Evolutionary conservation across 2,797 vertebrate species (phyloP), one percentile per base, ranked within the genome.

Genomic region (Typhlichthys subterraneus): DNA sequence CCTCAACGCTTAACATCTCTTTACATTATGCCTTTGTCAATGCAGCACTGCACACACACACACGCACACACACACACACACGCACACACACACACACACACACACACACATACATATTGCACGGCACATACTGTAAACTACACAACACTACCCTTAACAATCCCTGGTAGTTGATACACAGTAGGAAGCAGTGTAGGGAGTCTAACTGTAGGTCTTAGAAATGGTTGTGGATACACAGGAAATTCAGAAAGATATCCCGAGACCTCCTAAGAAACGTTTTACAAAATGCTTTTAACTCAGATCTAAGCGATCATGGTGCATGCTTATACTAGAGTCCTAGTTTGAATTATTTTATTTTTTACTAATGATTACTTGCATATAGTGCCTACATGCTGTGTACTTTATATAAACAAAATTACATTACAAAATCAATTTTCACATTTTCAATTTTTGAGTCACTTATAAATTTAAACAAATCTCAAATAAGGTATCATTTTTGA

Each of bases 1-100:
- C 92, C 88, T 91, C 90, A 89, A 92, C 82, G 86, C 93, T 90
- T 88, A 83, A 93, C 92, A 86, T 80, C 80, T 76, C 65, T 78
- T 79, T 78, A 82, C 74, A 72, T 81, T 72, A 66, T 72, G 59
- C 87, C 82, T 80, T 72, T 83, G 62, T 77, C 67, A 78, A 82
- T 55, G 68, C 82, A 83, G 60, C 63, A 72, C 77, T 82, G 50
- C 50, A 51, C 50, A 78, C 67, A 77, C 54, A 56, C 63, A 64
- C 53, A 72, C 29, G 67, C 53, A 45, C 59, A 69, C 10, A 73
- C 49, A 66, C 31, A 59, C 51, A 54, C 15, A 29, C 1, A 45
- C 45, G 14, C 23, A 50, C n/a, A n/a, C 7, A 33, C 31, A n/a
- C 48, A 61, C 58, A 50, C 51, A 54, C 15, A 29, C 1, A 45